These are phyloP conservation scores for Thymelicus sylvestris DNA, from an alignment of 2,888 invertebrate genomes.

Conservation along the genomic window DNA sequence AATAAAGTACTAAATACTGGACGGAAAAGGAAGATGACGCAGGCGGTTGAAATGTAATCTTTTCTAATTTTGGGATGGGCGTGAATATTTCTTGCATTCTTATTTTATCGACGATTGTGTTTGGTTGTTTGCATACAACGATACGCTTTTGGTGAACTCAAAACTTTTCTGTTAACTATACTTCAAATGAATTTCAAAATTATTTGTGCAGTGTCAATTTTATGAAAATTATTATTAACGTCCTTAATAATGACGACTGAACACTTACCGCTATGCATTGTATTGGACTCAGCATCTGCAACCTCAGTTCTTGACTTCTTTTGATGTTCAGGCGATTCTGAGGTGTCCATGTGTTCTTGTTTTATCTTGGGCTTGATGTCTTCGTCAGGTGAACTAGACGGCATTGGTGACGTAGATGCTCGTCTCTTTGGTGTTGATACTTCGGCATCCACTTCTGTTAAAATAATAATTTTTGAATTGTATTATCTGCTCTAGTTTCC, in stretches of 20 bases:
- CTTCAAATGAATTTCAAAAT: too few species aligned
- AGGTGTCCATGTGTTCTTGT: conserved; percentile 88
- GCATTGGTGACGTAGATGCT: conserved; percentile 83
- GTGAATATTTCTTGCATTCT: conserved; percentile 24
- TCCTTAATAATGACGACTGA: neutral
- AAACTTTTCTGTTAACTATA: too few species aligned
- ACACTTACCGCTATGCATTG: conserved; percentile 94
- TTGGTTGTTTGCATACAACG: neutral
- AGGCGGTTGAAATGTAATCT: conserved; percentile 35
- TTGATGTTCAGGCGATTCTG: conserved; percentile 86
- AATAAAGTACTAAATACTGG: conserved; percentile 73
- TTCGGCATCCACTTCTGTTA: conserved; percentile 77
- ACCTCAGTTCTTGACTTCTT: conserved; percentile 92
- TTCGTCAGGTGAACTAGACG: conserved; percentile 80
- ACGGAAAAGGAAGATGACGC: conserved; percentile 58
- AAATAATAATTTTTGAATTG: conserved; percentile 16
- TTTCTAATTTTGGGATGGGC: conserved; percentile 34
- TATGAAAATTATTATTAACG: neutral
- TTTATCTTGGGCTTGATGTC: conserved; percentile 85
- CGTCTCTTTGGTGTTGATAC: conserved; percentile 86
- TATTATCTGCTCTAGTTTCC: too few species aligned
- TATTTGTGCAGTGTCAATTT: too few species aligned
- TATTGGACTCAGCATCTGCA: conserved; percentile 95
- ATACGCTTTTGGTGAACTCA: too few species aligned
- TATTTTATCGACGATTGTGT: neutral